Evolutionary conservation across 2,113 vertebrate genomes (phyloP).

Genomic region (Elgaria multicarinata): DNA sequence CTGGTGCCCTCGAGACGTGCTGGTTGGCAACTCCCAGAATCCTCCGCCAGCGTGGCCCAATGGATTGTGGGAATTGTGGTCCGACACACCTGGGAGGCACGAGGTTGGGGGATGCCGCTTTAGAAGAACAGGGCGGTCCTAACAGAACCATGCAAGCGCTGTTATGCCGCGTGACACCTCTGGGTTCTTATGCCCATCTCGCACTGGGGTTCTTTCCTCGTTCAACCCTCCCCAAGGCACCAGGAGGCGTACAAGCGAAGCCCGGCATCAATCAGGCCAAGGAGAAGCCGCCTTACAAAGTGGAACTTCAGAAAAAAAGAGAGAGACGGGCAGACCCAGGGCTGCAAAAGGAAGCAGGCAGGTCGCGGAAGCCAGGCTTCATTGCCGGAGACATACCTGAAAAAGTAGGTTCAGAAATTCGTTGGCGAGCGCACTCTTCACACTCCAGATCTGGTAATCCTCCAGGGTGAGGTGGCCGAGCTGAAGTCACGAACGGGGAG

Average conservation of each 20-base stretch:
- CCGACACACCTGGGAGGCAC: no score
- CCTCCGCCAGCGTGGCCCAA: no score
- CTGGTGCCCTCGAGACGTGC: no score
- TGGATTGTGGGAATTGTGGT: no score
- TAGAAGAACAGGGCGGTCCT: not conserved
- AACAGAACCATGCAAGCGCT: not conserved
- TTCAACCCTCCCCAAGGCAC: not conserved
- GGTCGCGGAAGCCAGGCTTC: not conserved
- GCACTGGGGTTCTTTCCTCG: not conserved
- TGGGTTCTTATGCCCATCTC: not conserved
- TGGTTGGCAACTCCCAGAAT: no score
- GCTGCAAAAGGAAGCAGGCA: not conserved
- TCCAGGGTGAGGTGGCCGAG: slow-evolving; percentile 93
- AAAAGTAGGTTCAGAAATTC: slow-evolving; percentile 98
- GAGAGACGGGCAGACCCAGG: rapidly evolving
- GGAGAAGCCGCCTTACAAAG: not conserved
- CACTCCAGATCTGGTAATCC: slow-evolving; percentile 99
- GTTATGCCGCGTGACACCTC: not conserved
- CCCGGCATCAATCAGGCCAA: not conserved
- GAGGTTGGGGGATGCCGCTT: not conserved
- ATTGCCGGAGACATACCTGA: slow-evolving; percentile 82
- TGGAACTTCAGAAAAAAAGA: not conserved
- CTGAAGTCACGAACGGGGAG: slow-evolving; percentile 69
- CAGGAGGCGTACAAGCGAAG: not conserved
- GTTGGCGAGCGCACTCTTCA: slow-evolving; percentile 95